These are phyloP conservation scores for Ophion slaviceki DNA, from an alignment of 2,888 invertebrate genomes.

Conservation along the genomic window DNA sequence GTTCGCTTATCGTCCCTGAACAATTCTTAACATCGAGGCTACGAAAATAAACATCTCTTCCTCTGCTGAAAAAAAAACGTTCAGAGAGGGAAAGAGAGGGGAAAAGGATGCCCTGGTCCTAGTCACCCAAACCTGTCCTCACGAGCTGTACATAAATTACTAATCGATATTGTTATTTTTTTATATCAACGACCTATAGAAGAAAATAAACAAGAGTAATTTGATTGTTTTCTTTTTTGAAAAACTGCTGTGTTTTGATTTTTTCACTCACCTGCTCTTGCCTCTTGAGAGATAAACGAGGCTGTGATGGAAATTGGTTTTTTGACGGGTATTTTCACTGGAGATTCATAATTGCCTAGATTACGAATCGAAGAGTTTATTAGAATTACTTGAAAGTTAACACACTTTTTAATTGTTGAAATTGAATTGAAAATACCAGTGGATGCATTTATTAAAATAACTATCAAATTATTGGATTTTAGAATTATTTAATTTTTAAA, in stretches of 20 bases:
- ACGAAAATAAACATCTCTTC: not conserved
- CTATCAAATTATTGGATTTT: no score
- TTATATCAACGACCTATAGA: slow-evolving; percentile 37
- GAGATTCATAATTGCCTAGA: no score
- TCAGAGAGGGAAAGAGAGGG: slow-evolving; percentile 20
- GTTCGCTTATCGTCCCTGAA: slow-evolving; percentile 68
- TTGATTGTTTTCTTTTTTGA: not conserved
- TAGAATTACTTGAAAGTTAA: no score
- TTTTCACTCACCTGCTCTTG: not conserved
- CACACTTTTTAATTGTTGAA: no score
- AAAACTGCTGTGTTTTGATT: not conserved
- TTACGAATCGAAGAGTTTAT: no score
- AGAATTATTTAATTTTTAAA: no score
- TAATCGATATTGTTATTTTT: slow-evolving; percentile 56
- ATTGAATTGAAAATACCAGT: no score
- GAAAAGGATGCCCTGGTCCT: slow-evolving; percentile 62
- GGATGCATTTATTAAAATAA: no score
- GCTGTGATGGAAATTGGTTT: no score
- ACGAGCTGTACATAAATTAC: slow-evolving; percentile 58
- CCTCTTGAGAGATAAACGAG: not conserved
- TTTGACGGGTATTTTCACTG: no score
- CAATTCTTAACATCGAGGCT: not conserved
- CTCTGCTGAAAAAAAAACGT: not conserved
- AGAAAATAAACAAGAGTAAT: not conserved
- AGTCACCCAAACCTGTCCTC: slow-evolving; percentile 64